These are phyloP conservation scores for Caenorhabditis afra DNA, from an alignment of 2,888 invertebrate genomes.

Conservation along the genomic window DNA sequence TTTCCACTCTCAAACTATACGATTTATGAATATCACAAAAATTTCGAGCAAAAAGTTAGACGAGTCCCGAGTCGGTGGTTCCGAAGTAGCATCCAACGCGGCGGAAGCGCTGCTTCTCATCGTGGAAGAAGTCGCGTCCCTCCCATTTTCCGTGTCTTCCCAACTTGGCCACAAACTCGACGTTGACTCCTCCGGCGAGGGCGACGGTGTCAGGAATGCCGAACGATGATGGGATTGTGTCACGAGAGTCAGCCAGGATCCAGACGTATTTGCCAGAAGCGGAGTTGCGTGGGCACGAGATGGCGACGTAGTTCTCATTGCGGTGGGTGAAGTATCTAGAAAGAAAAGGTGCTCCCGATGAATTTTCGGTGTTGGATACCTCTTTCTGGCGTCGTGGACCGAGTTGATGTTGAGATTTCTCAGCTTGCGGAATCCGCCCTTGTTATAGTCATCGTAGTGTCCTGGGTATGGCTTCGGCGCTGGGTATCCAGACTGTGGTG, in stretches of 20 bases:
- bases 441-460: background rate
- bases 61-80: background rate
- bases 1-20: background rate
- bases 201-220: conserved; percentile 4
- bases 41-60: background rate
- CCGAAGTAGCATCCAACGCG: conserved; percentile 32
- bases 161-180: conserved; percentile 36
- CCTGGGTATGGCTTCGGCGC: background rate
- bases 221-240: conserved; percentile 12
- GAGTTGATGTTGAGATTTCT: conserved; percentile 7
- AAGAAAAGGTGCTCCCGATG: background rate
- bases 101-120: conserved; percentile 37
- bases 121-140: conserved; percentile 23
- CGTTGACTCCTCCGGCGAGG: conserved; percentile 41
- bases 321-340: conserved; percentile 38
- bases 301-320: conserved; percentile 20
- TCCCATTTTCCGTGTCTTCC: conserved; percentile 20
- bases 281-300: conserved; percentile 14
- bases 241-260: conserved; percentile 37
- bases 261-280: background rate
- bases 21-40: background rate
- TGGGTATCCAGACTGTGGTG: background rate
- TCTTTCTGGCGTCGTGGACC: conserved; percentile 24
- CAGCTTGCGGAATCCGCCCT: conserved; percentile 27
- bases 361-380: background rate